phyloP scores from a whole-genome alignment of 2,113 vertebrate species.

The Rhombomys opimus region DNA sequence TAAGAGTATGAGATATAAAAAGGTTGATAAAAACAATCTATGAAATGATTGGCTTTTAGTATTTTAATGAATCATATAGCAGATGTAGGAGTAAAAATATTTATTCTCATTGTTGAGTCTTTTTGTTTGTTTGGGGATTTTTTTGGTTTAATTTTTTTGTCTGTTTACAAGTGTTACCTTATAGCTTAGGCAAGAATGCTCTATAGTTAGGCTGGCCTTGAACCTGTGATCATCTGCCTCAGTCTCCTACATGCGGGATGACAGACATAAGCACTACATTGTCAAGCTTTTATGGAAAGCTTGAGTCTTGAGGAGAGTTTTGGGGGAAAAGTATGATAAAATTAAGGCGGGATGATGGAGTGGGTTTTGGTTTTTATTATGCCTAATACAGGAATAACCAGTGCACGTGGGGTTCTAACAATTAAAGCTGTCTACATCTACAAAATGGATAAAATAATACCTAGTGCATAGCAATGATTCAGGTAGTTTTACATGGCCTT shows the following conservation, averaged over 20 bases:
- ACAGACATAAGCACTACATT: background rate
- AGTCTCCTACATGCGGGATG: background rate
- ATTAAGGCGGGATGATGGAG: background rate
- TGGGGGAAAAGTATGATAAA: background rate
- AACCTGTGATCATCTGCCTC: background rate
- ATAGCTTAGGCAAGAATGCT: background rate
- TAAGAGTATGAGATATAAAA: background rate
- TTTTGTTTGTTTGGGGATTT: no score
- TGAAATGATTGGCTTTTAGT: background rate
- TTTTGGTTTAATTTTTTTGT: background rate
- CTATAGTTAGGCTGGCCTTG: background rate
- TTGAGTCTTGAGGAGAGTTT: background rate
- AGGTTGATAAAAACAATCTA: background rate
- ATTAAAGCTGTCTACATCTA: background rate
- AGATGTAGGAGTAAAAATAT: background rate
- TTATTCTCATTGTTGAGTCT: background rate
- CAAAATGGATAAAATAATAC: background rate
- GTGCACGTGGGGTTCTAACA: background rate
- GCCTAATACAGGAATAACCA: background rate
- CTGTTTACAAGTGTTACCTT: background rate
- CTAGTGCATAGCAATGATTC: no score
- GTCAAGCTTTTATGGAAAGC: background rate
- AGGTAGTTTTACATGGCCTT: background rate
- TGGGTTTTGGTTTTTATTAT: background rate
- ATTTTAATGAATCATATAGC: background rate